These are phyloP conservation scores for Coelopa frigida DNA, from an alignment of 1,140 invertebrate genomes.

Conservation along the genomic window DNA sequence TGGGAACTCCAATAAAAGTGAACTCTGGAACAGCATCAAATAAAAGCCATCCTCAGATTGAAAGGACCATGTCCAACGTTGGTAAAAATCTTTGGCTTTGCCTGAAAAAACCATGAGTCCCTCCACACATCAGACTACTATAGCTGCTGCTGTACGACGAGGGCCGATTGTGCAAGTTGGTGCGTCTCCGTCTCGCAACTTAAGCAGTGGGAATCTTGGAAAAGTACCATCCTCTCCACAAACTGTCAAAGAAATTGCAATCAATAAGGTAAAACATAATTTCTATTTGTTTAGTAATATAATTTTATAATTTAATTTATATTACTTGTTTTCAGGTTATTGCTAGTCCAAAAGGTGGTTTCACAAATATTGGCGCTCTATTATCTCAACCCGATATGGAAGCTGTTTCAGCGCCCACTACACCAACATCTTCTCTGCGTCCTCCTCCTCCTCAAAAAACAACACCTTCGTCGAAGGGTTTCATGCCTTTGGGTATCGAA, in stretches of 20 bases:
- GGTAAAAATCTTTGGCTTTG: no score
- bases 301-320: conserved; percentile 1
- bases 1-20: no score
- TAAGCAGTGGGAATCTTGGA: not conserved
- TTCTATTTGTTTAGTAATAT: not conserved
- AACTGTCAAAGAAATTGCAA: conserved; percentile 36
- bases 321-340: conserved; percentile 8
- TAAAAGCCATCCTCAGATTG: no score
- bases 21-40: no score
- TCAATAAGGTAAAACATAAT: conserved; percentile 33
- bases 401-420: not conserved
- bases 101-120: no score
- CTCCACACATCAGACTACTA: no score
- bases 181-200: no score
- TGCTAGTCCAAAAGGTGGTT: conserved; percentile 34
- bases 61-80: no score
- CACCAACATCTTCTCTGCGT: conserved; percentile 15
- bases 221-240: conserved; percentile 15
- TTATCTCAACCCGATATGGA: conserved; percentile 13
- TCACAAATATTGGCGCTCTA: conserved; percentile 35
- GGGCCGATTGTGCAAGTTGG: no score
- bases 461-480: conserved; percentile 22
- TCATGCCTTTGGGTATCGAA: conserved; percentile 34
- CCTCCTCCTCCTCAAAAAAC: not conserved
- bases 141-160: no score